Evolutionary conservation across 2,797 vertebrate genomes (phyloP), one percentile per base, ranked within the genome.

Genomic region (Mareca penelope): DNA sequence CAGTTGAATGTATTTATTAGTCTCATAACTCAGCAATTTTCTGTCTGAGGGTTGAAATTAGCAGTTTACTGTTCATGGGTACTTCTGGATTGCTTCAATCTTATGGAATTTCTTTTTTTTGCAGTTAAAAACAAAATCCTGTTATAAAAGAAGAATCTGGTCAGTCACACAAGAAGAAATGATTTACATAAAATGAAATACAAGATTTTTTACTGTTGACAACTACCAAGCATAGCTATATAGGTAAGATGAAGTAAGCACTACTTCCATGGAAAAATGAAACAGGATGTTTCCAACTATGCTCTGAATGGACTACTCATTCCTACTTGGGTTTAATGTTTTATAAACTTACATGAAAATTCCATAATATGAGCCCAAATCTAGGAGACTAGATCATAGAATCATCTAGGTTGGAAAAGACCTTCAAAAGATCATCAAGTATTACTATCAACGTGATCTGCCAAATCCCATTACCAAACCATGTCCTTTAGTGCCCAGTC

Each of bases 11-110:
- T 61, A 52, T 88, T 69, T 83, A 31, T 59, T 69, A 44, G 79
- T 64, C 76, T 92, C 50, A 53, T 39, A 92, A 17, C 37, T 80
- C 76, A 83, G 87, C 71, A 55, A 80, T 89, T 92, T 92, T 80
- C 57, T 83, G 37, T 53, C 65, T 88, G 29, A 17, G 40, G 31
- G 29, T 19, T 78, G 65, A 92, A 92, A 89, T 3, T 37, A 89
- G 68, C 31, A 57, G 60, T 65, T 68, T 68, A 37, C 64, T 46
- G 33, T 12, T 85, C 2, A 1, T 8, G 10, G 90, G 22, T 59
- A 63, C 71, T 77, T 67, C 44, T 82, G 75, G n/a, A 52, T 57
- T 73, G 10, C 44, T 57, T 44, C 42, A 35, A 57, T 33, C 22
- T 64, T 40, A 57, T 3, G 2, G 16, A 80, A 87, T 37, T 33